These are phyloP conservation scores for Trisateles emortualis DNA, from an alignment of 2,888 invertebrate species.

Conservation along the genomic window DNA sequence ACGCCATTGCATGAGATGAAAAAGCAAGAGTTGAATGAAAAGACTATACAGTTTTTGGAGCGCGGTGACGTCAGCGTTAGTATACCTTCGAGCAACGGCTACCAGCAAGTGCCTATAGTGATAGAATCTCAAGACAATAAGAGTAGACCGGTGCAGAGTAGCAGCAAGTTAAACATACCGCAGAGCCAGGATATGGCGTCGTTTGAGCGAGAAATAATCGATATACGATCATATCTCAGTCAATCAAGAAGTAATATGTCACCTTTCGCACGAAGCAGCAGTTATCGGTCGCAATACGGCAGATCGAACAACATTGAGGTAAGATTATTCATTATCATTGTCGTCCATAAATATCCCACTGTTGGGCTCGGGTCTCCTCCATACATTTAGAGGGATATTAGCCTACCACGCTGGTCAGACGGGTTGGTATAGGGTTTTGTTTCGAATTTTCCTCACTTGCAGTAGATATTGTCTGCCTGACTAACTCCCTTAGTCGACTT, in stretches of 20 bases:
- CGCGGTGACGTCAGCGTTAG: slow-evolving; percentile 61
- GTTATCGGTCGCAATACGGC: slow-evolving; percentile 90
- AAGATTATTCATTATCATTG: too few relatives aligned
- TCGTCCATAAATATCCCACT: too few relatives aligned
- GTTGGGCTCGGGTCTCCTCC: too few relatives aligned
- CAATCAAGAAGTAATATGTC: slow-evolving; percentile 91
- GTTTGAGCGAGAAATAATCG: slow-evolving; percentile 89
- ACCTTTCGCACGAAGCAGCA: slow-evolving; percentile 90
- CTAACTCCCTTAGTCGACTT: too few relatives aligned
- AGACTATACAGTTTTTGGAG: slow-evolving; percentile 71
- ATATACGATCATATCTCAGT: slow-evolving; percentile 91
- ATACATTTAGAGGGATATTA: too few relatives aligned
- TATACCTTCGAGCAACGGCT: slow-evolving; percentile 78
- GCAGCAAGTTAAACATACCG: slow-evolving; percentile 80
- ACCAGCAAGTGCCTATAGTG: slow-evolving; percentile 89
- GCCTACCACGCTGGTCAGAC: too few relatives aligned
- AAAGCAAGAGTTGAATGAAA: slow-evolving; percentile 75
- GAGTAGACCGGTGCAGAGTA: slow-evolving; percentile 59
- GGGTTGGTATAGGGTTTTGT: too few relatives aligned
- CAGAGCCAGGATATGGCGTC: slow-evolving; percentile 80
- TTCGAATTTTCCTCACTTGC: too few relatives aligned
- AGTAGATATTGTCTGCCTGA: too few relatives aligned
- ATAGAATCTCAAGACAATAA: slow-evolving; percentile 85
- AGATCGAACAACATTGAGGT: slow-evolving; percentile 86
- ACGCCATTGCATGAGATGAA: slow-evolving; percentile 80